Percentiles rank a stretch among this genome's conserved stretches.
Evolutionary conservation across 92 coral and sea anemone genomes (phyloP).

Genomic region (Phenganax subtilis): DNA sequence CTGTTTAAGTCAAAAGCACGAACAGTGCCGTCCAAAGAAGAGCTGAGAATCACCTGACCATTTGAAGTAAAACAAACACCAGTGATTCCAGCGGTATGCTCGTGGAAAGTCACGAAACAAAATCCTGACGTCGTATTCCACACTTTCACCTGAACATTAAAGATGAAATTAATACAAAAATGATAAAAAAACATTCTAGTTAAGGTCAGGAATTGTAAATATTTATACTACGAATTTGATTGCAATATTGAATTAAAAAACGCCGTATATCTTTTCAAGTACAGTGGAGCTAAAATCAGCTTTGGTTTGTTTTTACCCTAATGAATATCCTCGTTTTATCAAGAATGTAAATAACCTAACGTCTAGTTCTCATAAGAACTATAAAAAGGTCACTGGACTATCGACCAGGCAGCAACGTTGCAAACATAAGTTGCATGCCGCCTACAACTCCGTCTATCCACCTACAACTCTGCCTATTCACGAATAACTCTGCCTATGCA

Average conservation of each 20-base stretch:
- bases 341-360: no score
- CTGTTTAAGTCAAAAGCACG: slow-evolving; percentile 98
- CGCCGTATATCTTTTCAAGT: no score
- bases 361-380: no score
- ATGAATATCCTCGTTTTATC: no score
- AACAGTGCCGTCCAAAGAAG: slow-evolving; percentile 95
- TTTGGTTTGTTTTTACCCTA: no score
- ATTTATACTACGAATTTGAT: not conserved
- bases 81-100: slow-evolving; percentile 77
- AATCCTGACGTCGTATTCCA: slow-evolving; percentile 93
- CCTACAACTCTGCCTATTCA: no score
- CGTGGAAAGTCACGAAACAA: slow-evolving; percentile 94
- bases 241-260: no score
- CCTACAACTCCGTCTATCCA: no score
- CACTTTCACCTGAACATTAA: slow-evolving; percentile 65
- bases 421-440: no score
- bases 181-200: not conserved
- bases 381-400: no score
- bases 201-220: not conserved
- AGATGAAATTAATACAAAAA: not conserved
- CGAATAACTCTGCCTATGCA: not conserved
- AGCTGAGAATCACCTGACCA: slow-evolving; percentile 80
- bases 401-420: no score
- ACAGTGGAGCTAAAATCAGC: no score
- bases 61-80: slow-evolving; percentile 76